Base-by-base conservation (phyloP, 1,140 invertebrate species). In the Pachyrhynchus sulphureomaculatus region DNA sequence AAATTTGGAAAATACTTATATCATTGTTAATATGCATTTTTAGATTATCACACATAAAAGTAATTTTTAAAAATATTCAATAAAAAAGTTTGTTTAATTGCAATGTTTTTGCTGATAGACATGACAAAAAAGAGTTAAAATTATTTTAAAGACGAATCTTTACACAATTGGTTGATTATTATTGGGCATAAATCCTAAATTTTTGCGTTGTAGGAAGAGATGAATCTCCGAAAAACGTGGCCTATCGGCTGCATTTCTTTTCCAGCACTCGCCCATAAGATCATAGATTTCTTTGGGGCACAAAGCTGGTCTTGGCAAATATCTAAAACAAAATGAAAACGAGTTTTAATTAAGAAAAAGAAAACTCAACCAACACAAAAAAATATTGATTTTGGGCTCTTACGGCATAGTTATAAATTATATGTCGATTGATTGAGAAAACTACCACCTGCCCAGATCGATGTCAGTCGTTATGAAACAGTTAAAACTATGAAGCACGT, bases 191-290 rank as follows among this genome's bases (percentile, higher is more conserved):
- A 88, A 93, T 32, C 92, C 91, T 64, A 93, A 82, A 75, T 92
- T 92, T 79, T 95, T 95, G 64, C 92, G 83, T 73, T 95, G 91
- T 36, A 96, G 82, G 79, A 95, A 96, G 72, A 94, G 83, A 75
- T 94, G 90, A 59, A 96, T 92, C 78, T 96, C 92, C 57, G 88
- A 82, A 79, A 96, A 97, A 58, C 88, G 88, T 13, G 94, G 94
- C n/a, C 94, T 82, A 71, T 89, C 88, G 4, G 82, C 76, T 44
- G 91, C 90, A 69, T 92, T 88, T 20, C 90, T 81, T 70, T 93
- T 91, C 95, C 95, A 98, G 75, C 94, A 96, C 73, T 95, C 92
- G 60, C 88, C 83, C 91, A 96, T 96, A 62, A 98, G 78, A 76
- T 95, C 93, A 78, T 93, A 96, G 58, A 96, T 90, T 76, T 95